Evolutionary conservation across 2,797 vertebrate species (phyloP).

Genomic region (Lacerta viridis): DNA sequence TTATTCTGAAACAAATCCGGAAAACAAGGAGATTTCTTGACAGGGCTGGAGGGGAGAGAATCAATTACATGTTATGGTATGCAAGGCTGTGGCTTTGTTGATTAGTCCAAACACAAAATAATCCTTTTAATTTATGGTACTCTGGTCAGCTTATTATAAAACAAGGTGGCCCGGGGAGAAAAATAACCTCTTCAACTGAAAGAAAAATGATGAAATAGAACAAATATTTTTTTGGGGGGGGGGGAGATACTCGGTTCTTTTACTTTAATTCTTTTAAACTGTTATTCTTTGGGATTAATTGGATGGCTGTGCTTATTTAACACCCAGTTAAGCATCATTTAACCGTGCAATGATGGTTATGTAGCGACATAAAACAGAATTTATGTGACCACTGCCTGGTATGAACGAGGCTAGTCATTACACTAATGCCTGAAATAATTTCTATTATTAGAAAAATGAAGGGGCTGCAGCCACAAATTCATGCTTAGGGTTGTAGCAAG

Average conservation of each 20-base stretch:
- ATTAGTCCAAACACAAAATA: constrained; percentile 6
- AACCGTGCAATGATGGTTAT: constrained; percentile 57
- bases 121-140: constrained; percentile 7
- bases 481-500: background rate
- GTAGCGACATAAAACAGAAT: constrained; percentile 60
- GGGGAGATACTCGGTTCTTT: constrained; percentile 52
- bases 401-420: constrained; percentile 57
- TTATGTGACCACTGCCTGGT: constrained; percentile 62
- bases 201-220: constrained; percentile 33
- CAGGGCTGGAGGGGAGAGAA: background rate
- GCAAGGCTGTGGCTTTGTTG: background rate
- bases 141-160: background rate
- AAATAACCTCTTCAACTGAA: constrained; percentile 43
- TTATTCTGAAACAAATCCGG: background rate
- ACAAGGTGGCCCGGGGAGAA: background rate
- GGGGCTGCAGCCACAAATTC: background rate
- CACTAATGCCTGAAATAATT: constrained; percentile 20
- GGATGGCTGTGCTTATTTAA: constrained; percentile 67
- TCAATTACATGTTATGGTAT: constrained; percentile 7
- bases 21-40: background rate
- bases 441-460: background rate
- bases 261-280: constrained; percentile 59
- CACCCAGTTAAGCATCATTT: constrained; percentile 69
- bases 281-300: constrained; percentile 57
- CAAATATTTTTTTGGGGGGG: constrained; percentile 14